A percentile compares a stretch with the other conserved stretches of the same genome.
Evolutionary conservation across 2,113 vertebrate species (phyloP).

Genomic region (Nesogale talazaci): DNA sequence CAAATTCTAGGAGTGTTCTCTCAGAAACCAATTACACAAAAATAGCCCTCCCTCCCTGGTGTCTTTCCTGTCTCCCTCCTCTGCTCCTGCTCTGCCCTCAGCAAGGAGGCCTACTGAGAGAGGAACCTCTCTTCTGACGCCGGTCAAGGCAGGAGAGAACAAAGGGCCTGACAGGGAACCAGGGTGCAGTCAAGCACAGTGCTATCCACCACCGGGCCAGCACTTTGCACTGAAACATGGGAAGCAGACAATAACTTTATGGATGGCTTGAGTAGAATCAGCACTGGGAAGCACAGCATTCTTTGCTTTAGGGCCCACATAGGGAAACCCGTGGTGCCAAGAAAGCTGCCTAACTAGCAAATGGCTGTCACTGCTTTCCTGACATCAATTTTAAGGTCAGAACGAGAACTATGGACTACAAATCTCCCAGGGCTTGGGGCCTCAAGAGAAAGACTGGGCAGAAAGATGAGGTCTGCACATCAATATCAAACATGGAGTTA

Average conservation of each 20-base stretch:
- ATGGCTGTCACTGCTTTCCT: neutral
- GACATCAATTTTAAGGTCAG: constrained; percentile 40
- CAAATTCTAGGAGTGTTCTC: neutral
- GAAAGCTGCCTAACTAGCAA: constrained; percentile 45
- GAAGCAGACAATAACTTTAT: constrained; percentile 41
- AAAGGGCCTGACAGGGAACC: constrained; percentile 54
- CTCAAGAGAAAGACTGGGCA: constrained; percentile 57
- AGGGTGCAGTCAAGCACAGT: neutral
- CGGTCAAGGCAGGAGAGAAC: neutral
- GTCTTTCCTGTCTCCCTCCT: neutral
- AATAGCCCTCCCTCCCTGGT: neutral
- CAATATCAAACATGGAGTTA: constrained; percentile 52
- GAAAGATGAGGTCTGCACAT: constrained; percentile 59
- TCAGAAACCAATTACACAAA: constrained; percentile 28
- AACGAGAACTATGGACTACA: neutral
- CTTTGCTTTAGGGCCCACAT: constrained; percentile 1
- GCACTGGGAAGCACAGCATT: neutral
- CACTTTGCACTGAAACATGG: constrained; percentile 43
- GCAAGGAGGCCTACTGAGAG: too few relatives aligned
- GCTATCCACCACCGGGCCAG: constrained; percentile 21
- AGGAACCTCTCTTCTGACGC: too few relatives aligned
- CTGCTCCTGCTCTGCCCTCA: neutral
- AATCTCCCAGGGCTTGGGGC: constrained; percentile 16
- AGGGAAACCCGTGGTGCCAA: constrained; percentile 33
- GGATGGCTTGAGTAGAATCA: constrained; percentile 8